Evolutionary conservation across 2,888 invertebrate genomes (phyloP), one percentile per base, ranked within the genome.

Genomic region (Noctua pronuba): DNA sequence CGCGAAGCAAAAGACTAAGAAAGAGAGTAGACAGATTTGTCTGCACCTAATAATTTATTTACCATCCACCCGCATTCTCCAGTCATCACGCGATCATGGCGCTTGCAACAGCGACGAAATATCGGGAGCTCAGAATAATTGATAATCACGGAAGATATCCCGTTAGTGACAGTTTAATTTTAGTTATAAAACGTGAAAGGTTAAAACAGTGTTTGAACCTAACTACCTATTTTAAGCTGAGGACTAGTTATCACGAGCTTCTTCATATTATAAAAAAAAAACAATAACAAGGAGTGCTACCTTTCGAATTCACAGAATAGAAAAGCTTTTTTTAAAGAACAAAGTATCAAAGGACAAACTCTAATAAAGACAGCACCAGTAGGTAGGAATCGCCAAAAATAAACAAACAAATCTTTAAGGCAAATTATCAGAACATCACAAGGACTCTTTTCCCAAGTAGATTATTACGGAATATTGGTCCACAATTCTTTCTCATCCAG

Each of bases 211-310:
- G 7, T 6, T 7, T 49, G 49, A 52, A 52, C 49, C 8, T 52
- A 49, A 49, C 31, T 69, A 77, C 66, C 52, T 71, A 76, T 58
- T 74, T 35, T 38, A 71, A 75, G 68, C 60, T 67, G 66, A 52
- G 31, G 21, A n/a, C n/a, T n/a, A n/a, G n/a, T n/a, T n/a, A n/a
- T n/a, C n/a, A 55, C 31, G 72, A 72, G n/a, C 58, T 16, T 49
- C 44, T 60, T 8, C 18, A 35, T 66, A 28, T n/a, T 0, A 67
- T 24, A 35, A 49, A 44, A 38, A n/a, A 13, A 18, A 52, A 44
- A 75, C 31, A 77, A 77, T 71, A 21, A 46, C 13, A 28, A 35
- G n/a, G 28, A 58, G 18, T 41, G 6, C 41, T 35, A 16, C 24
- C n/a, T 75, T 46, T 68, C n/a, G 2, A 31, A 52, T 52, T 67